Evolutionary conservation across 2,797 vertebrate genomes (phyloP).

Genomic region (Micropoecilia bifurca): DNA sequence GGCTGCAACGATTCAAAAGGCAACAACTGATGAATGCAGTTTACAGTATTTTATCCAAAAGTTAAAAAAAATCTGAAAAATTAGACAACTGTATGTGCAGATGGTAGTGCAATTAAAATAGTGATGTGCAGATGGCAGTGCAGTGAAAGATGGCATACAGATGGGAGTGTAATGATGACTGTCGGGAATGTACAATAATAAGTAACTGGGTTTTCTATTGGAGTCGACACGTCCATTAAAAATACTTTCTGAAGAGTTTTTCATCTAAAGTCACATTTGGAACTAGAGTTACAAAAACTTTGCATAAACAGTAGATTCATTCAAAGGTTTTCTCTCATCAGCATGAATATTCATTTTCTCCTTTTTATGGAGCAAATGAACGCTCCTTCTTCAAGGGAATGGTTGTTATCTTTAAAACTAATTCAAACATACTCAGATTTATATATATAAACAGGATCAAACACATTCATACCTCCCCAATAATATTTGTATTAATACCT

Average conservation of each 20-base stretch:
- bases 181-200: constrained; percentile 5
- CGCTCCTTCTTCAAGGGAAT: background rate
- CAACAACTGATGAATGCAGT: background rate
- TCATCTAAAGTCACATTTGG: background rate
- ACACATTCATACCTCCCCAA: background rate
- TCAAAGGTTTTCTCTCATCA: background rate
- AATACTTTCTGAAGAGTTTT: background rate
- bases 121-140: constrained; percentile 2
- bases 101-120: constrained; percentile 1
- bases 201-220: constrained; percentile 1
- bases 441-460: background rate
- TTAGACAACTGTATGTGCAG: constrained; percentile 2
- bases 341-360: background rate
- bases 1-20: background rate
- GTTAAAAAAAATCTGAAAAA: background rate
- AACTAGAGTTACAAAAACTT: background rate
- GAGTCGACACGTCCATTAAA: background rate
- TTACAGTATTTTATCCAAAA: background rate
- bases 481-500: background rate
- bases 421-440: background rate
- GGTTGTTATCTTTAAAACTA: background rate
- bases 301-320: background rate
- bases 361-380: background rate
- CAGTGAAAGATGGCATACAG: background rate
- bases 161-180: constrained; percentile 7